A percentile compares a stretch with the other conserved stretches of the same genome.
Conservation (phyloP, 2,888 invertebrate genomes). For the Epinotia brunnichana region DNA sequence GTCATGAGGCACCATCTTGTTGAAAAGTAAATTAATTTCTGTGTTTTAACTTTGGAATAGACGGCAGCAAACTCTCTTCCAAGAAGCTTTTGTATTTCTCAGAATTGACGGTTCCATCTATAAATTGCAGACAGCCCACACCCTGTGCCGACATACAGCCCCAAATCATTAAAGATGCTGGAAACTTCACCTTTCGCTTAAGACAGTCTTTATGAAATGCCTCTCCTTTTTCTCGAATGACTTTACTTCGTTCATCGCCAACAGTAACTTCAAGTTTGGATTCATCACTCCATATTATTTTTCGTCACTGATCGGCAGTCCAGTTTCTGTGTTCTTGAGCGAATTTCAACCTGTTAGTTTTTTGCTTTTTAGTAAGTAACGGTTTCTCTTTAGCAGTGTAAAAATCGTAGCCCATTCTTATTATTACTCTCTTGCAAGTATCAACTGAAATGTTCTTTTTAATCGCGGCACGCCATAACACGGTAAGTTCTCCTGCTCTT, state of each 20-base stretch:
- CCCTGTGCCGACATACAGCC: background rate
- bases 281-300: background rate
- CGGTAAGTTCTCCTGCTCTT: slow-evolving; percentile 1
- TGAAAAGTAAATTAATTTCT: background rate
- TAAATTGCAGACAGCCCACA: background rate
- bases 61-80: background rate
- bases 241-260: slow-evolving; percentile 7
- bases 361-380: slow-evolving; percentile 43
- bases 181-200: too few species aligned
- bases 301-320: background rate
- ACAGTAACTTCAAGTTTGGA: background rate
- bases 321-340: background rate
- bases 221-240: background rate
- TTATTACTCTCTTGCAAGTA: slow-evolving; percentile 9
- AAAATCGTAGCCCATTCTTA: slow-evolving; percentile 5
- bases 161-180: background rate
- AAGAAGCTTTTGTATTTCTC: background rate
- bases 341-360: slow-evolving; percentile 38
- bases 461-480: background rate
- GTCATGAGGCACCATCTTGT: too few species aligned
- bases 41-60: background rate
- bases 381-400: slow-evolving; percentile 4
- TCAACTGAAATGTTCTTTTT: background rate
- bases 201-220: too few species aligned
- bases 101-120: background rate